phyloP scores from a whole-genome alignment of 2,113 vertebrate genomes.

The Myrmophylax atrothorax region DNA sequence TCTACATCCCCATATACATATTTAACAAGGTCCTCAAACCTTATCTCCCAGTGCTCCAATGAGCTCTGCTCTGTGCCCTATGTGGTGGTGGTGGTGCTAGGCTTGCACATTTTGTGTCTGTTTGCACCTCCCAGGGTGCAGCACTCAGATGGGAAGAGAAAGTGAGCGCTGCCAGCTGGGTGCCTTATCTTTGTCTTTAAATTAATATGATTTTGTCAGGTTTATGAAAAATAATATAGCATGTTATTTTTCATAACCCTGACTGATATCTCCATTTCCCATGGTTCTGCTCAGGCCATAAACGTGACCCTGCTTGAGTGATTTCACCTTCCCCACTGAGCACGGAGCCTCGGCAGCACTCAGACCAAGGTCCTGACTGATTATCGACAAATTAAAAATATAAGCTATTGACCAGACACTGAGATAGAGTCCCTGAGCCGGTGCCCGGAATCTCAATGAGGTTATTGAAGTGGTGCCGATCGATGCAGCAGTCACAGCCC shows the following conservation, averaged over 20 bases:
- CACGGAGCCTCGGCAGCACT: constrained; percentile 47
- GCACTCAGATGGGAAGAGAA: neutral
- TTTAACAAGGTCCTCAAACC: neutral
- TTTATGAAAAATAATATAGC: constrained; percentile 68
- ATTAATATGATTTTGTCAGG: constrained; percentile 67
- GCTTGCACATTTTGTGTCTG: neutral
- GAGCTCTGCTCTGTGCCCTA: neutral
- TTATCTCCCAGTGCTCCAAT: neutral
- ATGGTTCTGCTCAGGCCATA: constrained; percentile 42
- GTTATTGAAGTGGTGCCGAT: constrained; percentile 77
- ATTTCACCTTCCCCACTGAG: constrained; percentile 21
- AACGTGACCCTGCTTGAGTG: constrained; percentile 65
- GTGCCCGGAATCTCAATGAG: constrained; percentile 91
- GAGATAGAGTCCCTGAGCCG: constrained; percentile 85
- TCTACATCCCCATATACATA: neutral
- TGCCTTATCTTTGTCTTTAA: constrained; percentile 69
- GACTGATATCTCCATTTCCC: constrained; percentile 28
- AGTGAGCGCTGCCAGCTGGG: neutral
- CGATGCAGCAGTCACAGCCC: constrained; percentile 85
- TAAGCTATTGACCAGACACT: constrained; percentile 84
- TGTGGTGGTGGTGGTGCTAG: accelerated
- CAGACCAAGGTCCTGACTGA: constrained; percentile 78
- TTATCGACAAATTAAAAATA: constrained; percentile 85
- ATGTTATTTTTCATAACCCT: constrained; percentile 31
- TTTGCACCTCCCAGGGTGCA: neutral